These are phyloP conservation scores for Argopecten irradians DNA, from an alignment of 1,140 invertebrate species.

Conservation along the genomic window DNA sequence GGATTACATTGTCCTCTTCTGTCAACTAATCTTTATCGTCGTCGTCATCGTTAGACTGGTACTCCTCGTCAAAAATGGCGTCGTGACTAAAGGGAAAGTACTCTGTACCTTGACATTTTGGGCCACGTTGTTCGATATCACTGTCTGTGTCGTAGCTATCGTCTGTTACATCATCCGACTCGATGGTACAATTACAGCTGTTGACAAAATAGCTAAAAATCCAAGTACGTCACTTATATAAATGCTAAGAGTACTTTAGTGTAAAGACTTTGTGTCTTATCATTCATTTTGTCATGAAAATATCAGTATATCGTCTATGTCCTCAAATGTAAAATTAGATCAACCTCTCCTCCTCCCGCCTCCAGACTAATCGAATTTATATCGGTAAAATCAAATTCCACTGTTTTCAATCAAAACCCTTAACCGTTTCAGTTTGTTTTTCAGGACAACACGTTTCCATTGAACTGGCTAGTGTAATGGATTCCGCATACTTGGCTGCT, in stretches of 20 bases:
- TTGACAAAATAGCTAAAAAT: not conserved
- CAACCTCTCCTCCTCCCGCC: too few relatives aligned
- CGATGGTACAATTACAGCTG: constrained; percentile 40
- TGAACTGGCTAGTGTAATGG: constrained; percentile 39
- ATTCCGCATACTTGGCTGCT: constrained; percentile 41
- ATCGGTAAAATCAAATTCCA: too few relatives aligned
- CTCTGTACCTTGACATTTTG: not conserved
- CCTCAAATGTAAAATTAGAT: too few relatives aligned
- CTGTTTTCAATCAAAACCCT: too few relatives aligned
- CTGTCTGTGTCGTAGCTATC: constrained; percentile 67
- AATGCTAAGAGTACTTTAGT: too few relatives aligned
- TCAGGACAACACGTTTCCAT: constrained; percentile 50
- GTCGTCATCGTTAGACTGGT: constrained; percentile 49
- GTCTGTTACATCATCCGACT: constrained; percentile 68
- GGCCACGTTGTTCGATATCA: constrained; percentile 56
- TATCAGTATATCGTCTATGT: too few relatives aligned
- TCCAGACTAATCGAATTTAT: too few relatives aligned
- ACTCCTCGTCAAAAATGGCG: not conserved
- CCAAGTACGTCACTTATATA: not conserved
- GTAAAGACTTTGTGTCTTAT: too few relatives aligned
- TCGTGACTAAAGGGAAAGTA: not conserved
- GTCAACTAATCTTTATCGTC: constrained; percentile 62
- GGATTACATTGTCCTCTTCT: constrained; percentile 61
- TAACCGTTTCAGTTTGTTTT: constrained; percentile 27
- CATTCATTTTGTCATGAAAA: too few relatives aligned